Conservation (phyloP, 2,888 invertebrate species). For the Noctua janthina region DNA sequence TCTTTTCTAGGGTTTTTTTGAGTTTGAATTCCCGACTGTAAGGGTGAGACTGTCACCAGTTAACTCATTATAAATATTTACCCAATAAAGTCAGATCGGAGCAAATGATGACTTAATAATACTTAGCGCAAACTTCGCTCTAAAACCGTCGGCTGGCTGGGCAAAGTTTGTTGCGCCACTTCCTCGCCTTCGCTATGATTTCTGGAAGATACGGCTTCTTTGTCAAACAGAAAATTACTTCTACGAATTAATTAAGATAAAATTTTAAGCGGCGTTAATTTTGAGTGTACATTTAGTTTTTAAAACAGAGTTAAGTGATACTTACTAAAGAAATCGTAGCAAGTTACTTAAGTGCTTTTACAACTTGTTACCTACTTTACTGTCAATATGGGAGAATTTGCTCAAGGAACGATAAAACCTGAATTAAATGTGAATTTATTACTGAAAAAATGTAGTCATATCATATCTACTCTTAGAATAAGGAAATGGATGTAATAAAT, state of each 20-base stretch:
- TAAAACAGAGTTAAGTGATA: not conserved
- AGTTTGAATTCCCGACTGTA: not conserved
- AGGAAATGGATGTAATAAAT: slow-evolving; percentile 1
- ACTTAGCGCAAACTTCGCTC: slow-evolving; percentile 46
- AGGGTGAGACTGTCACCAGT: not conserved
- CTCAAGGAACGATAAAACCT: not conserved
- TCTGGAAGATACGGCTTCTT: slow-evolving; percentile 34
- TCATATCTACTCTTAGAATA: not conserved
- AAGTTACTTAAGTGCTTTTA: not conserved
- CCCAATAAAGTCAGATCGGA: slow-evolving; percentile 32
- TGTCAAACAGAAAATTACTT: slow-evolving; percentile 43
- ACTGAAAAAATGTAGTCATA: not conserved
- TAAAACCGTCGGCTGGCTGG: slow-evolving; percentile 22
- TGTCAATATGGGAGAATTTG: not conserved
- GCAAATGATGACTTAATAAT: slow-evolving; percentile 45
- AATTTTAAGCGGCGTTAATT: slow-evolving; percentile 10
- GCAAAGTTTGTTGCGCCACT: slow-evolving; percentile 39
- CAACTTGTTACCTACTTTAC: not conserved
- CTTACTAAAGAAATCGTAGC: not conserved
- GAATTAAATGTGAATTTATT: not conserved
- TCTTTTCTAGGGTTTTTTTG: too few relatives aligned
- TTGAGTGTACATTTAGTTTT: slow-evolving; percentile 1
- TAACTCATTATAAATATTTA: slow-evolving; percentile 19
- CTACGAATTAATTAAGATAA: slow-evolving; percentile 49
- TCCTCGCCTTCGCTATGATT: slow-evolving; percentile 29